Evolutionary conservation across 2,797 vertebrate genomes (phyloP), one percentile per base, ranked within the genome.

Genomic region (Artibeus lituratus): DNA sequence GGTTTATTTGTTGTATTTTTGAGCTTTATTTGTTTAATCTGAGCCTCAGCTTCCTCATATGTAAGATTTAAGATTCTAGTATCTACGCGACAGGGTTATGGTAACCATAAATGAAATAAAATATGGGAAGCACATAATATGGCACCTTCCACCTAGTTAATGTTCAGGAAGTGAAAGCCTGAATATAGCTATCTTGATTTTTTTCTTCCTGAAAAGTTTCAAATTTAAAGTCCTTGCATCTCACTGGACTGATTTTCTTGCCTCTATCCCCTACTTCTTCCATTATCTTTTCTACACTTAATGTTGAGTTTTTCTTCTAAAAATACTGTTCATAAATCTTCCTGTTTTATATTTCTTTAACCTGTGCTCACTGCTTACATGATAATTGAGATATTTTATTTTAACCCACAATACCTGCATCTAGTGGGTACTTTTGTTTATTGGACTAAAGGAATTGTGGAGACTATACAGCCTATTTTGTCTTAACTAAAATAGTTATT

Each of bases 1-100:
- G 9, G 37, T 57, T 94, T 80, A 62, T 74, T 96, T 87, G 51
- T 87, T 90, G 26, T 21, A 70, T 80, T 83, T 93, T 95, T 90
- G 24, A 69, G 39, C 49, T 89, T 81, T 91, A 22, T 83, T 69
- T 85, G 62, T 92, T 91, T 95, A 83, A 49, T 69, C 49, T 92
- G 59, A 85, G 14, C 62, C 59, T 78, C 32, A 49, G 19, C 10
- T 87, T 82, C n/a, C 22, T 82, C 37, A 10, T 70, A 26, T 55
- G 8, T 82, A 82, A 87, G 49, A 87, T 94, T 83, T 86, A 95
- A 86, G 47, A 86, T 92, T 32, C 59, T 91, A 81, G 49, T 86
- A n/a, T 39, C n/a, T 94, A 69, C 10, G 42, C 76, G 18, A 87
- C n/a, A 86, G 53, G 32, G 2, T 81, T 85, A 49, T 89, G 51